These are phyloP conservation scores for Strigamia maritima DNA, from an alignment of 2,888 invertebrate species.

Conservation along the genomic window DNA sequence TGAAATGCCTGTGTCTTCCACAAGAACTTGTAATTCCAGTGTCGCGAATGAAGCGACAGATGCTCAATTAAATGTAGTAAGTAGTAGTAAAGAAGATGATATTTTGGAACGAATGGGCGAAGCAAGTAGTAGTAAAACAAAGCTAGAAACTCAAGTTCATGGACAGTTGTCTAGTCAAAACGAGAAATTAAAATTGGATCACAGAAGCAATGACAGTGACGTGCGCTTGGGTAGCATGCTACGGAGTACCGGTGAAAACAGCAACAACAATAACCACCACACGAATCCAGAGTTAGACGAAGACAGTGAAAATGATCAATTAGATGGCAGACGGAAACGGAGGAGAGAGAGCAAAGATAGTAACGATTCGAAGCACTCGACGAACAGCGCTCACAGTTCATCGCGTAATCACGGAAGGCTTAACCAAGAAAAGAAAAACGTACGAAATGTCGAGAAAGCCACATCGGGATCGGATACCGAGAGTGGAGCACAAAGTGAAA, in stretches of 20 bases:
- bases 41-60: slow-evolving; percentile 41
- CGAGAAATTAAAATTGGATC: slow-evolving; percentile 24
- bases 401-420: slow-evolving; percentile 36
- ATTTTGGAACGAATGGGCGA: background rate
- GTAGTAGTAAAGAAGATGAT: slow-evolving; percentile 41
- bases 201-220: background rate
- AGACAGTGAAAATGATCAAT: slow-evolving; percentile 43
- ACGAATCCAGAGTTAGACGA: slow-evolving; percentile 41
- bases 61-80: slow-evolving; percentile 42
- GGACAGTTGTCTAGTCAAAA: slow-evolving; percentile 34
- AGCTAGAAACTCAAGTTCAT: slow-evolving; percentile 35
- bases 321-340: slow-evolving; percentile 44
- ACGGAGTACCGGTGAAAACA: slow-evolving; percentile 13
- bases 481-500: slow-evolving; percentile 41
- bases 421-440: slow-evolving; percentile 27
- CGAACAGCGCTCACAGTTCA: slow-evolving; percentile 26
- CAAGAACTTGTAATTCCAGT: slow-evolving; percentile 41
- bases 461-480: slow-evolving; percentile 64
- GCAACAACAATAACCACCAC: slow-evolving; percentile 22
- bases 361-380: slow-evolving; percentile 28
- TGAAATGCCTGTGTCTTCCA: slow-evolving; percentile 42
- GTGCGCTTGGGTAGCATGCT: background rate
- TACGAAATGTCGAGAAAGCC: slow-evolving; percentile 41
- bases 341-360: slow-evolving; percentile 44
- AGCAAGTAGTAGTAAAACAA: slow-evolving; percentile 24